These are phyloP conservation scores for Colletes gigas DNA, from an alignment of 1,140 invertebrate genomes.

Conservation along the genomic window DNA sequence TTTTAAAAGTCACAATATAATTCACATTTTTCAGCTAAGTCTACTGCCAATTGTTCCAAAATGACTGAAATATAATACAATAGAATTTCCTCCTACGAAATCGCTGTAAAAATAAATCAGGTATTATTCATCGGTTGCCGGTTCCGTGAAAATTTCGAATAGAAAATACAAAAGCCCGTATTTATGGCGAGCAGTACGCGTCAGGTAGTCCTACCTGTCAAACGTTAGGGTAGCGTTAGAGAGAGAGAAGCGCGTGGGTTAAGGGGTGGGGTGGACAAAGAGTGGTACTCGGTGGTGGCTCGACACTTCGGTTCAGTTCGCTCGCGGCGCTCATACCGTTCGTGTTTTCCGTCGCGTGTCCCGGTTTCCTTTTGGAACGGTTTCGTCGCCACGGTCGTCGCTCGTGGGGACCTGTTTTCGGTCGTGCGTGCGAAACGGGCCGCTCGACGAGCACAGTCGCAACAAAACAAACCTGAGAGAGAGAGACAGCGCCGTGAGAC, in stretches of 20 bases:
- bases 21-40: too few species aligned
- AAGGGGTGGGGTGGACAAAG: constrained; percentile 25
- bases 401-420: constrained; percentile 6
- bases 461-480: not conserved
- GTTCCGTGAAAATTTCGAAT: too few species aligned
- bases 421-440: not conserved
- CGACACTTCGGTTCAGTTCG: constrained; percentile 68
- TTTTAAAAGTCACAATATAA: too few species aligned
- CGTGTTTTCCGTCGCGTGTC: constrained; percentile 32
- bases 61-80: too few species aligned
- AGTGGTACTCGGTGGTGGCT: constrained; percentile 40
- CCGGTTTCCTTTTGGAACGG: constrained; percentile 51
- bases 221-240: not conserved
- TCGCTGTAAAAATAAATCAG: too few species aligned
- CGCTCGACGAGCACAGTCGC: not conserved
- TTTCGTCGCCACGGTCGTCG: not conserved
- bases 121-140: too few species aligned
- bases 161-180: too few species aligned
- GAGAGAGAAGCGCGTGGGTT: not conserved
- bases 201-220: constrained; percentile 36
- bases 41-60: too few species aligned
- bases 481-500: not conserved
- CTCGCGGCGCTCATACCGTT: constrained; percentile 74
- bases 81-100: too few species aligned
- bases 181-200: not conserved